These are phyloP conservation scores for Cheilinus undulatus DNA, from an alignment of 2,113 vertebrate species.

Conservation along the genomic window DNA sequence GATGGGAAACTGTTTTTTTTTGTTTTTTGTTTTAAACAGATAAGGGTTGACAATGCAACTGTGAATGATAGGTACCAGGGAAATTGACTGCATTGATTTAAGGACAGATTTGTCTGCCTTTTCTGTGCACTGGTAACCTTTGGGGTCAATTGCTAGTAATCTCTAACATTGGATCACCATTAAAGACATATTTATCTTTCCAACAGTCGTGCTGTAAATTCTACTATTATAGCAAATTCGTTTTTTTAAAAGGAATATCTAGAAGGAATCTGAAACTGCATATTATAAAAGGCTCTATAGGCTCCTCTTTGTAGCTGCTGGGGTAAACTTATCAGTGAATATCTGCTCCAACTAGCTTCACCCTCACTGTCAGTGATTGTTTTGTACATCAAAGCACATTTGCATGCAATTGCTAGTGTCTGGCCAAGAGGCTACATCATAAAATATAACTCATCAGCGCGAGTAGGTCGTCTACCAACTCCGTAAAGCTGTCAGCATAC, in stretches of 20 bases:
- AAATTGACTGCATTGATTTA: constrained; percentile 20
- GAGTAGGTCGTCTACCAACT: constrained; percentile 70
- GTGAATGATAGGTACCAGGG: constrained; percentile 6
- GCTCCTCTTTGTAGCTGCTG: constrained; percentile 16
- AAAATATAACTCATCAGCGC: constrained; percentile 71
- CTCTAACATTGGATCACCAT: neutral
- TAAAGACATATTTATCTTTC: neutral
- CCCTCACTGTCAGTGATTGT: constrained; percentile 40
- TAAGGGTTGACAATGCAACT: constrained; percentile 11
- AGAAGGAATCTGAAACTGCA: neutral
- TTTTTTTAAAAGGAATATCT: neutral
- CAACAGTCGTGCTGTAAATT: neutral
- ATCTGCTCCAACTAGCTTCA: constrained; percentile 15
- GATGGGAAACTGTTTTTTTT: constrained; percentile 5
- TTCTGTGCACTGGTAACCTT: constrained; percentile 7
- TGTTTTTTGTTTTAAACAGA: constrained; percentile 9
- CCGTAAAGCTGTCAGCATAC: constrained; percentile 80
- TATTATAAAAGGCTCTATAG: neutral
- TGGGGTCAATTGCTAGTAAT: neutral
- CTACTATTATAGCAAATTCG: neutral
- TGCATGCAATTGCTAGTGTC: constrained; percentile 62
- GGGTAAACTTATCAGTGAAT: constrained; percentile 35
- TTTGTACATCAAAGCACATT: constrained; percentile 66
- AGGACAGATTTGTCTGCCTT: constrained; percentile 8
- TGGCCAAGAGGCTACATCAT: constrained; percentile 60